Conservation (phyloP, 2,113 vertebrate genomes). For the Gobiocypris rarus region DNA sequence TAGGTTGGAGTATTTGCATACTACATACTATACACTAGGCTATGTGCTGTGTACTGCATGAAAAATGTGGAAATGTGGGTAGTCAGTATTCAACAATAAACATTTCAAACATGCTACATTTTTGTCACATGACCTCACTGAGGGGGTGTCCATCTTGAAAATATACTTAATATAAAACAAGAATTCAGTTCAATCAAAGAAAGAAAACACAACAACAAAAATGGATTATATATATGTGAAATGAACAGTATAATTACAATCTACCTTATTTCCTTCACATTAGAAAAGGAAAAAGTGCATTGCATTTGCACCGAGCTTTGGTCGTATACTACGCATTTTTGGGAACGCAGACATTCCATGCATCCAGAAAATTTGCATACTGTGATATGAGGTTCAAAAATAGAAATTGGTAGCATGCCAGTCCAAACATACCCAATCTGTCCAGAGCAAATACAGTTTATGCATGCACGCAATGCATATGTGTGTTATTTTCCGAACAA, state of each 20-base stretch:
- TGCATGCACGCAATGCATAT: not conserved
- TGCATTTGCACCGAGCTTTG: not conserved
- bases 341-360: slow-evolving; percentile 8
- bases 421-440: slow-evolving; percentile 16
- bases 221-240: too few relatives aligned
- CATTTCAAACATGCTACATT: too few relatives aligned
- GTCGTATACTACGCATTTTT: not conserved
- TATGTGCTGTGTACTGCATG: too few relatives aligned
- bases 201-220: not conserved
- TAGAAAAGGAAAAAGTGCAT: not conserved
- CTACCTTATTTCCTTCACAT: not conserved
- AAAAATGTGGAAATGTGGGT: too few relatives aligned
- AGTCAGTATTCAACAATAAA: too few relatives aligned
- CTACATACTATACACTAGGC: too few relatives aligned
- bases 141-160: too few relatives aligned
- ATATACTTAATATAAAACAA: too few relatives aligned
- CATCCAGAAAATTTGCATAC: slow-evolving; percentile 18
- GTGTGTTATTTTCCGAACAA: not conserved
- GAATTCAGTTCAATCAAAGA: not conserved
- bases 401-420: slow-evolving; percentile 3
- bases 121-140: too few relatives aligned
- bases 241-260: too few relatives aligned
- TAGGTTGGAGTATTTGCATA: too few relatives aligned
- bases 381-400: not conserved
- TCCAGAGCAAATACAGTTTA: not conserved